A percentile compares a stretch with the other conserved stretches of the same genome.
Conservation (phyloP, 1,140 invertebrate species). For the Brachionus angularis region DNA sequence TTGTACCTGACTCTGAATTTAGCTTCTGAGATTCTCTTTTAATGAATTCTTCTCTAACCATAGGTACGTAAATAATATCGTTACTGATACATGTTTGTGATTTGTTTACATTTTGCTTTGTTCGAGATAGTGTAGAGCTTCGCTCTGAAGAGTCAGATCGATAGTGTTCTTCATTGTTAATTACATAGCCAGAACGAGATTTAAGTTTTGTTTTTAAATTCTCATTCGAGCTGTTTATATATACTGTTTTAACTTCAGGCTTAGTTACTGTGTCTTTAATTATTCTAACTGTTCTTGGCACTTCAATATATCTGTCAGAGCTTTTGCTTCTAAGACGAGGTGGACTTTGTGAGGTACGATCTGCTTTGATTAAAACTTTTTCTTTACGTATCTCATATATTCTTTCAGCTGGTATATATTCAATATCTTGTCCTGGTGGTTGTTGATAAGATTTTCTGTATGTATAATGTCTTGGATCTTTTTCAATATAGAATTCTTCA, state of each 20-base stretch:
- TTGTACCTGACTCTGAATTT: slow-evolving; percentile 32
- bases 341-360: not conserved
- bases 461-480: not conserved
- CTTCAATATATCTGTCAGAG: slow-evolving; percentile 33
- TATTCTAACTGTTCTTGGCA: slow-evolving; percentile 22
- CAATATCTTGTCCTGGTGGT: too few relatives aligned
- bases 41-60: slow-evolving; percentile 42
- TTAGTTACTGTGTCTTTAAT: not conserved
- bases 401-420: slow-evolving; percentile 23
- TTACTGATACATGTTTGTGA: slow-evolving; percentile 17
- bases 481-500: not conserved
- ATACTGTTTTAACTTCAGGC: too few relatives aligned
- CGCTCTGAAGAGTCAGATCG: slow-evolving; percentile 5
- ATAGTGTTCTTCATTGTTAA: slow-evolving; percentile 17
- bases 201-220: not conserved
- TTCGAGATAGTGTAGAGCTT: not conserved
- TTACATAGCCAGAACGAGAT: slow-evolving; percentile 15
- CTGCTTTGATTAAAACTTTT: slow-evolving; percentile 28
- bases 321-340: slow-evolving; percentile 26
- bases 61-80: slow-evolving; percentile 43
- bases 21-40: slow-evolving; percentile 24
- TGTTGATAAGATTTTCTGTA: not conserved
- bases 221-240: too few relatives aligned
- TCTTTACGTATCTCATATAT: slow-evolving; percentile 42
- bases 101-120: not conserved